Base-by-base conservation (phyloP, 2,113 vertebrate genomes). In the Lampris incognitus region DNA sequence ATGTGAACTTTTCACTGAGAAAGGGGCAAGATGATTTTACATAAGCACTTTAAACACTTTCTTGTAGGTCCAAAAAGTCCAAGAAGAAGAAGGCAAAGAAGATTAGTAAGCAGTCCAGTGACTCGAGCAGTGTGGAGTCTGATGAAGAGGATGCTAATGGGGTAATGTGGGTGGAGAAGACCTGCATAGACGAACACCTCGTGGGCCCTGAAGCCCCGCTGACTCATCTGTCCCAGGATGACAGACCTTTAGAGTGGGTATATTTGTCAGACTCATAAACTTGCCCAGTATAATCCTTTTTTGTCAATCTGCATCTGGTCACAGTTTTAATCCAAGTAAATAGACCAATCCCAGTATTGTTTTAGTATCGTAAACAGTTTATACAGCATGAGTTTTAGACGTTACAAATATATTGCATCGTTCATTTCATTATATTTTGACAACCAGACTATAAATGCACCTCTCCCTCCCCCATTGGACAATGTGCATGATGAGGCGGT, bases 151-250 rank as follows among this genome's bases (percentile, higher is more conserved):
- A 93, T 54, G 75, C 93, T 57, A 93, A 75, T 3, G 95, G 92
- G 24, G 95, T 96, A 73, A 89, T 95, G 75, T 98, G 97, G 96
- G 96, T 97, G 67, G 97, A 99, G 89, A 94, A 95, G 87, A 95
- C 95, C 84, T 94, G 96, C 96, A 93, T 57, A 82, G 95, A 95
- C 3, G 95, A 96, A 40, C 87, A 95, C 82, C 66, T 97, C 68
- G 97, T 98, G 76, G 98, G 98, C 49, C 98, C 98, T 3, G 97
- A 99, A 83, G 97, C 97, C 72, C 98, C 98, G n/a, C 95, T 97
- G 84, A 96, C 94, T 5, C 94, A 96, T 1, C 82, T 96, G 4
- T 96, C 96, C 60, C 96, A 98, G 92, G 97, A 98, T 74, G 97
- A 99, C 24, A 95, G 93, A 75, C 97, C 97, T 84, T 74, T 98